Evolutionary conservation across 2,113 vertebrate genomes (phyloP).

Genomic region (Pomatorhinus ruficollis): DNA sequence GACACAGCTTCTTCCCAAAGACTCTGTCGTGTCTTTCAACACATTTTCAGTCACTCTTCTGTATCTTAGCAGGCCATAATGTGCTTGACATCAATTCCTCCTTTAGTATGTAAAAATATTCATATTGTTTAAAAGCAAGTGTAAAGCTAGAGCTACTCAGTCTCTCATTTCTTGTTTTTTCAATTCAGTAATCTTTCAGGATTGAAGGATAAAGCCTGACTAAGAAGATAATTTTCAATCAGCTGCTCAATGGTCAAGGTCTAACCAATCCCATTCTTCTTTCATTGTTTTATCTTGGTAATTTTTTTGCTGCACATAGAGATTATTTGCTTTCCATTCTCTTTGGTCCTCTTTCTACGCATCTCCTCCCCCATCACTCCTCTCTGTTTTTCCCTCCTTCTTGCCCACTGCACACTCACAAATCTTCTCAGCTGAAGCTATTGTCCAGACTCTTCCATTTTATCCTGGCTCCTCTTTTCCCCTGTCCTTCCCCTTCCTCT

Average conservation of each 20-base stretch:
- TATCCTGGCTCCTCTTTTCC: background rate
- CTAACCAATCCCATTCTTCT: background rate
- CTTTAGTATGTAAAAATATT: constrained; percentile 32
- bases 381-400: background rate
- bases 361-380: background rate
- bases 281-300: background rate
- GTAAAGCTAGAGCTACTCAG: background rate
- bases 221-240: background rate
- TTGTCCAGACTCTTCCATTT: background rate
- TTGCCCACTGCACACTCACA: background rate
- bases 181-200: background rate
- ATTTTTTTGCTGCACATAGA: background rate
- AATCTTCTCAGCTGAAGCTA: background rate
- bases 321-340: background rate
- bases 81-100: constrained; percentile 36
- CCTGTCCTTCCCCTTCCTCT: background rate
- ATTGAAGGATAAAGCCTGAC: background rate
- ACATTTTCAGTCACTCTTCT: constrained; percentile 32
- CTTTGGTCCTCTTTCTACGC: background rate
- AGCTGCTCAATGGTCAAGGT: background rate
- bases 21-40: constrained; percentile 53
- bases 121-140: background rate
- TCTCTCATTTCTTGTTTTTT: background rate
- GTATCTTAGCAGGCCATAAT: constrained; percentile 36
- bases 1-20: constrained; percentile 29